Evolutionary conservation across 2,797 vertebrate species (phyloP), one percentile per base, ranked within the genome.

Genomic region (Loriculus beryllinus): DNA sequence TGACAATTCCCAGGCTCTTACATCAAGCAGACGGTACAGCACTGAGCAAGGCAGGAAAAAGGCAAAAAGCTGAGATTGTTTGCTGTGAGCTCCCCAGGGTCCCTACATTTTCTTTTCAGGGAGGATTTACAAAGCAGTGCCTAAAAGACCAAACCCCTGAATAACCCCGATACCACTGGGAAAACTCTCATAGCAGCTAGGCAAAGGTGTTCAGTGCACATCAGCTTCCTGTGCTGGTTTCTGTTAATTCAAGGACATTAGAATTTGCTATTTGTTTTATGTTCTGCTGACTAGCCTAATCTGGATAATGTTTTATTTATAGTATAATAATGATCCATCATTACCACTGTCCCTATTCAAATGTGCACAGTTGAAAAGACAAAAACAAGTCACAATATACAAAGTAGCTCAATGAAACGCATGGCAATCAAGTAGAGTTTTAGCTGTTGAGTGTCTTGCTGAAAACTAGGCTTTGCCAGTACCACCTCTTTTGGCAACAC

Each of bases 281-380:
- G 77, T 91, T 93, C 92, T 68, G 85, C 84, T 93, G 93, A 93
- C 91, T 91, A 64, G 86, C 70, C 33, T 86, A 86, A 96, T 94
- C 85, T 92, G 87, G 89, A 63, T 93, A 95, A 96, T 96, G 90
- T 96, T 96, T 97, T 96, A 96, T 96, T 96, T 95, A 97, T 93
- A 72, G 88, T 45, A 84, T 82, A 96, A 93, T 91, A 92, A 94
- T 77, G 92, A 92, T 86, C 84, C 17, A 20, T 90, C 93, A 71
- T 93, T 94, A 93, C 88, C 90, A 37, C 77, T 12, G 28, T 79
- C 85, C 88, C 88, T 93, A 52, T 82, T 93, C 93, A 93, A 88
- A 90, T 56, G 86, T 26, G 84, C 89, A 67, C 89, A 79, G 93
- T 9, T 26, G 28, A 90, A 83, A 63, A 94, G 94, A 90, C 92